phyloP scores from a whole-genome alignment of 2,113 vertebrate genomes.

The Ciconia stormi region DNA sequence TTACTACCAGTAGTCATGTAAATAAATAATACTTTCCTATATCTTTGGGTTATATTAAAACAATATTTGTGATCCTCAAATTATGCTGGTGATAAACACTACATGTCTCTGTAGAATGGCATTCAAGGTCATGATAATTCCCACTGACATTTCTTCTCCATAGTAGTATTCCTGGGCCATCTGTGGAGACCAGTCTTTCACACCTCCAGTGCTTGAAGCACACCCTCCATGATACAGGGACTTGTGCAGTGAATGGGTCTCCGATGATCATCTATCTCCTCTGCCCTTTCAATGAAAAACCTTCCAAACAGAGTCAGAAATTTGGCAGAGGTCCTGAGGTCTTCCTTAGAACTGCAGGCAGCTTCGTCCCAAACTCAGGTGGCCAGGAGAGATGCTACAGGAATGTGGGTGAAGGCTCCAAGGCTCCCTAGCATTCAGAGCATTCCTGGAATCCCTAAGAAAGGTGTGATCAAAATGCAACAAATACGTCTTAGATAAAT shows the following conservation, averaged over 20 bases:
- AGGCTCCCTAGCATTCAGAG: not conserved
- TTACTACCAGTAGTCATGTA: not conserved
- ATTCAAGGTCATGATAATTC: not conserved
- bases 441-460: not conserved
- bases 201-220: not conserved
- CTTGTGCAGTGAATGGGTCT: not conserved
- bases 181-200: not conserved
- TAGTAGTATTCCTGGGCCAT: not conserved
- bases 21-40: not conserved
- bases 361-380: not conserved
- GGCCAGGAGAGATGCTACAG: not conserved
- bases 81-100: not conserved
- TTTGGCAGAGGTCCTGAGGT: not conserved
- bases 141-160: not conserved
- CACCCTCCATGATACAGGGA: not conserved
- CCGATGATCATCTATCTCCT: not conserved
- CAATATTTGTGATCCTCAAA: not conserved
- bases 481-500: not conserved
- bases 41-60: not conserved
- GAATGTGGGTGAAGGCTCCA: not conserved
- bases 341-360: not conserved
- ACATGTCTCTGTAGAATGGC: not conserved
- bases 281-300: not conserved
- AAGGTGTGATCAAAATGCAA: not conserved
- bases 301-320: not conserved